Base-by-base conservation (phyloP, 2,797 vertebrate genomes). In the Merluccius polli region DNA sequence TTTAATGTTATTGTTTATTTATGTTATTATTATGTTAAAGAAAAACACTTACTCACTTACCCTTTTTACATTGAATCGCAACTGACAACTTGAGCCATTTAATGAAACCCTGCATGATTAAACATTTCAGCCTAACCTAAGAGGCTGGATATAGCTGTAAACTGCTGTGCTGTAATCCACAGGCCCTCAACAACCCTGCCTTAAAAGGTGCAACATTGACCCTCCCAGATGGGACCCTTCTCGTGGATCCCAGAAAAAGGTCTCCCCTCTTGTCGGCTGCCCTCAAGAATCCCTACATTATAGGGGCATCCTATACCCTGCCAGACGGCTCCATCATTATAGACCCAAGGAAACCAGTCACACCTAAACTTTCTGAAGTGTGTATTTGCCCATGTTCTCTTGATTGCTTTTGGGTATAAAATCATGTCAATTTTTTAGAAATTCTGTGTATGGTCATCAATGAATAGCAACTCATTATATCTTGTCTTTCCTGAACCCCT, bases 291-390 rank as follows among this genome's bases (percentile, higher is more conserved):
- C 92, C 91, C n/a, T 87, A 89, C 82, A 81, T 93, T 21, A 90
- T 85, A 80, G 85, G 79, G 16, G 87, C 88, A 10, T 92, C 93
- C 16, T 92, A 92, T 78, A 90, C 88, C 9, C 85, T 94, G 30
- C 89, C 93, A 7, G 91, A 93, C 87, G 93, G 93, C 74, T 93
- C 92, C 33, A 82, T 94, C 75, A 86, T 94, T 76, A 92, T 92
- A 73, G 91, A 93, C 79, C 92, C 90, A 68, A 65, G 88, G 29
- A 91, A 93, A 80, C 90, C 91, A 76, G 74, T 86, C 76, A 4
- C 48, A 59, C 93, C 91, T 27, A 63, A 93, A 70, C 82, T 92
- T 68, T 91, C 87, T 30, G 84, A 84, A 79, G 92, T 92, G 31
- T 31, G 82, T 87, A 71, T 16, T 27, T 75, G 13, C 69, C 75